A percentile compares a stretch with the other conserved stretches of the same genome.
Evolutionary conservation across 2,888 invertebrate species (phyloP).

Genomic region (Bombyx huttoni): DNA sequence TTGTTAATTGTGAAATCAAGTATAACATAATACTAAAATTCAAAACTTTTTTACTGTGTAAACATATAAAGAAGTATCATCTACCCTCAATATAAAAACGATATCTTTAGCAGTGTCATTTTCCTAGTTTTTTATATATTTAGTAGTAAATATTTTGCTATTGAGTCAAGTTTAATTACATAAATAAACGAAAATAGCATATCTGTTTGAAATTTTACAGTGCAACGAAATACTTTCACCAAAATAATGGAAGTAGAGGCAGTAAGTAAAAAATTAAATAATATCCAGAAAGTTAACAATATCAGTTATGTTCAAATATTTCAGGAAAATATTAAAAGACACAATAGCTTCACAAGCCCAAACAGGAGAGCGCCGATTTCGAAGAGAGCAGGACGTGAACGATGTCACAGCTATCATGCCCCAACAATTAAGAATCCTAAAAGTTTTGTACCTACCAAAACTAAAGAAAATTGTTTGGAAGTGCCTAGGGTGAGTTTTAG

Average conservation of each 20-base stretch:
- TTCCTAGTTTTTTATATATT: too few relatives aligned
- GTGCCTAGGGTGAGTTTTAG: constrained; percentile 32
- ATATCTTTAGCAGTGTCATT: too few relatives aligned
- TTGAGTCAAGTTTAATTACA: too few relatives aligned
- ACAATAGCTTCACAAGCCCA: constrained; percentile 48
- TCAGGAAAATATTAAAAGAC: constrained; percentile 41
- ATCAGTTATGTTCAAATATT: constrained; percentile 7
- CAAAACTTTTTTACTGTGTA: too few relatives aligned
- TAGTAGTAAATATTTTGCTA: too few relatives aligned
- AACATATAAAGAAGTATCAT: too few relatives aligned
- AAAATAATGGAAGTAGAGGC: constrained; percentile 7
- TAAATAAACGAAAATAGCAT: too few relatives aligned
- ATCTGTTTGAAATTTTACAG: neutral
- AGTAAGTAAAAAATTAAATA: neutral
- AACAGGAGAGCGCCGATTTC: constrained; percentile 31
- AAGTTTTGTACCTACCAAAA: constrained; percentile 7
- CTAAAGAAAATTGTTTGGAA: constrained; percentile 14
- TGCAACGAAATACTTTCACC: neutral
- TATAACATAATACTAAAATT: too few relatives aligned
- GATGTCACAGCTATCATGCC: constrained; percentile 51
- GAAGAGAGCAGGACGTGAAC: constrained; percentile 46
- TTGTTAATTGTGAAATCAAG: too few relatives aligned
- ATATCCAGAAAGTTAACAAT: constrained; percentile 10
- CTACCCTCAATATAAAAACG: too few relatives aligned
- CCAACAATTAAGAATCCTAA: constrained; percentile 21